phyloP scores from a whole-genome alignment of 2,113 vertebrate genomes.

The Progne subis region DNA sequence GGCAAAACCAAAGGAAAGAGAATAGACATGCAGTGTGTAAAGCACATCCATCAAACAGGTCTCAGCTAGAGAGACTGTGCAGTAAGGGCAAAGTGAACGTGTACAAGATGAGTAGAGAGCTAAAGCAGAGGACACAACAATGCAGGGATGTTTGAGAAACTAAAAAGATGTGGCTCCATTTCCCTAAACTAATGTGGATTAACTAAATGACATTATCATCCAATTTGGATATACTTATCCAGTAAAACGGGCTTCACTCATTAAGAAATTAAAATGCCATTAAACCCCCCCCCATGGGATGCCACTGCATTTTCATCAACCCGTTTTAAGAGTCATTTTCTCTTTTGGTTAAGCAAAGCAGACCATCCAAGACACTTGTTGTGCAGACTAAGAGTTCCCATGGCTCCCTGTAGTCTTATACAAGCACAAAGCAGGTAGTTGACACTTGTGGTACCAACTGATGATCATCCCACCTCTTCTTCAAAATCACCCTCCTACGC shows the following conservation, averaged over 20 bases:
- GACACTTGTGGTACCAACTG: background rate
- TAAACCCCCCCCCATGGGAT: background rate
- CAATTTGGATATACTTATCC: constrained; percentile 14
- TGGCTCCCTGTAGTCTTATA: background rate
- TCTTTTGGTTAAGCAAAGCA: background rate
- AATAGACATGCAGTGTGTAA: background rate
- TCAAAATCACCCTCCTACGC: background rate
- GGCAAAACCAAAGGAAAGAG: background rate
- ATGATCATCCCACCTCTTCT: background rate
- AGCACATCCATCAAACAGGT: background rate
- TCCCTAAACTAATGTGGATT: background rate
- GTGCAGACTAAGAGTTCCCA: background rate
- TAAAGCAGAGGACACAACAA: background rate
- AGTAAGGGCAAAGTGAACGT: background rate
- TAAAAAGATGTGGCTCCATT: constrained; percentile 22
- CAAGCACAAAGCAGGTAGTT: background rate
- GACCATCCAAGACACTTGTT: background rate
- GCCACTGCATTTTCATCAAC: background rate
- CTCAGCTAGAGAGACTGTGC: background rate
- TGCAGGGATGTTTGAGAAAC: background rate
- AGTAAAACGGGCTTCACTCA: constrained; percentile 24
- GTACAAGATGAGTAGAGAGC: background rate
- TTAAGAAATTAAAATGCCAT: background rate
- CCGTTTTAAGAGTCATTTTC: background rate
- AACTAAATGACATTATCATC: constrained; percentile 12